Base-by-base conservation (phyloP, 2,888 invertebrate genomes). In the Oscheius sp. region DNA sequence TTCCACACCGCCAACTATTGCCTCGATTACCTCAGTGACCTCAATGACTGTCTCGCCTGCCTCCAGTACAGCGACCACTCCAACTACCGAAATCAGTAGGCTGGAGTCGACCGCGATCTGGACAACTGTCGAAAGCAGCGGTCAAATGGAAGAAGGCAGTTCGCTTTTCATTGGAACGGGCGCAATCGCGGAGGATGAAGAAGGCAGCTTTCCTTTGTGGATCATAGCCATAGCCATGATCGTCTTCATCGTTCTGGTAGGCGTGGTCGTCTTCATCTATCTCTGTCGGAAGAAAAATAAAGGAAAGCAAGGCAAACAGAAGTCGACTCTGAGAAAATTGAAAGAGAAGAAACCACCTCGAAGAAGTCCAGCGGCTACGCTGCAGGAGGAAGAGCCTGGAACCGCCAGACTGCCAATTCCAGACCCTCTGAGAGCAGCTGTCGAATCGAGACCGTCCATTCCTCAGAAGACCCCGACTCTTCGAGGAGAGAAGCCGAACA, bases 201-300 rank as follows among this genome's bases (percentile, higher is more conserved):
- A 21, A 48, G 29, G 9, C 32, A 33, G 32, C 47, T 50, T 50
- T 13, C 35, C 50, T 21, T 65, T 50, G 65, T 65, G 65, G 65
- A 65, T 65, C 29, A 9, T 65, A 2, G 13, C 29, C 21, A 33
- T 65, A 9, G 65, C 32, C 13, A 50, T 47, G 21, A 48, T 21
- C 5, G 50, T 50, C 29, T 9, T 48, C 11, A n/a, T 65, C 7
- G 1, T 65, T 48, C 4, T 48, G 32, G 48, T 65, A 1, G 65
- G n/a, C 9, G 50, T n/a, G 13, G 33, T 29, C 2, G 9, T 51
- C 4, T 5, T 50, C 3, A 11, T 50, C 50, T 60, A n/a, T 37
- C 5, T 60, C 35, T 37, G 32, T n/a, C n/a, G 35, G 2, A 33
- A 11, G 37, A 60, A 60, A 11, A 60, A 35, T 21, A 37, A 60